These are phyloP conservation scores for Biston betularia DNA, from an alignment of 2,888 invertebrate species.

Conservation along the genomic window DNA sequence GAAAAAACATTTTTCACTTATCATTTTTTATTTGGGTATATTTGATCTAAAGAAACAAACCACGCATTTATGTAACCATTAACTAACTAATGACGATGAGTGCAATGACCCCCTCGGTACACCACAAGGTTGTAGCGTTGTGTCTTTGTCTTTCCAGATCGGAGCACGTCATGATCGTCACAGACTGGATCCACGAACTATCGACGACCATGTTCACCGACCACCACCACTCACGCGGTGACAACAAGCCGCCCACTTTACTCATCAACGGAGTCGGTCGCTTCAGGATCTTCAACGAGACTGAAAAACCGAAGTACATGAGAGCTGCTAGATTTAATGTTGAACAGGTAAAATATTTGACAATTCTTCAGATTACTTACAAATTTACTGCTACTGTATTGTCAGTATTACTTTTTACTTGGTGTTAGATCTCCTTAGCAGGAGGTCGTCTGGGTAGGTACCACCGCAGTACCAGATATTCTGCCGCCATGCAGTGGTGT, in stretches of 20 bases:
- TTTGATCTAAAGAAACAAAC: too few relatives aligned
- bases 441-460: too few relatives aligned
- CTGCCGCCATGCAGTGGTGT: too few relatives aligned
- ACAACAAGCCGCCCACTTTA: conserved; percentile 93
- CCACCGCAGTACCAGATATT: too few relatives aligned
- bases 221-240: conserved; percentile 94
- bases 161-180: conserved; percentile 91
- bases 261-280: conserved; percentile 94
- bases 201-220: conserved; percentile 91
- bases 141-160: conserved; percentile 65
- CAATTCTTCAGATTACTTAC: not conserved
- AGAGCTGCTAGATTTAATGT: conserved; percentile 88
- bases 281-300: conserved; percentile 76
- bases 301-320: conserved; percentile 76
- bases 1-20: too few relatives aligned
- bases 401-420: not conserved
- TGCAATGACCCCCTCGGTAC: too few relatives aligned
- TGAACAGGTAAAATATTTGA: conserved; percentile 83
- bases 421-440: too few relatives aligned
- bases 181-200: conserved; percentile 93
- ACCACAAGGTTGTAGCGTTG: too few relatives aligned
- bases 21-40: too few relatives aligned
- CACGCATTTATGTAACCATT: too few relatives aligned
- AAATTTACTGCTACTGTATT: not conserved
- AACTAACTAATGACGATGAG: too few relatives aligned